These are phyloP conservation scores for Coregonus clupeaformis DNA, from an alignment of 2,113 vertebrate genomes.

Conservation along the genomic window DNA sequence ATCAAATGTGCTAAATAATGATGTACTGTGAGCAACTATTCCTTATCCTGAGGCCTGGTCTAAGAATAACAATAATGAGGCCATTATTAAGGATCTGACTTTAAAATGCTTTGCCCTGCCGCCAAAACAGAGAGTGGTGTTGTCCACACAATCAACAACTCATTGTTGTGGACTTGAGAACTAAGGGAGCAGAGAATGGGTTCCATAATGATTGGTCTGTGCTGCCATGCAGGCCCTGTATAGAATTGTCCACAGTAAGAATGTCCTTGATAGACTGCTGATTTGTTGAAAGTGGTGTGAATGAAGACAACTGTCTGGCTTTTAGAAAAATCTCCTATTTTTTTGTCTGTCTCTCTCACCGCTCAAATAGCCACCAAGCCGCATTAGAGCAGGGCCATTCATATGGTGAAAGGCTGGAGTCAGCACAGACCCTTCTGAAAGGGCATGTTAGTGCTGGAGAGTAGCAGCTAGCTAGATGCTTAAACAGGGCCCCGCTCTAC, in stretches of 20 bases:
- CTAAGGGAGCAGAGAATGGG: constrained; percentile 89
- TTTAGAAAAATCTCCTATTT: constrained; percentile 55
- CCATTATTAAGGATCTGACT: constrained; percentile 94
- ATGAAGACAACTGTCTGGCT: constrained; percentile 90
- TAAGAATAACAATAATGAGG: constrained; percentile 99
- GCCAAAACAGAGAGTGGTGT: constrained; percentile 94
- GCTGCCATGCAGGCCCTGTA: constrained; percentile 85
- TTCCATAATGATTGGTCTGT: constrained; percentile 95
- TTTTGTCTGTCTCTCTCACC: constrained; percentile 60
- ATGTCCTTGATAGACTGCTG: constrained; percentile 91
- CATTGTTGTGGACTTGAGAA: constrained; percentile 97
- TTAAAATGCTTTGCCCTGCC: constrained; percentile 92
- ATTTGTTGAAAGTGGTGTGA: constrained; percentile 85
- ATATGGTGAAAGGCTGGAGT: constrained; percentile 61
- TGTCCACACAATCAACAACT: constrained; percentile 99
- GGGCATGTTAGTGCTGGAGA: background rate
- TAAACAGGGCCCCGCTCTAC: background rate
- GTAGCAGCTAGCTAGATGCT: background rate
- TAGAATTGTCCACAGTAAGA: constrained; percentile 87
- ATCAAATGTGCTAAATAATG: constrained; percentile 99
- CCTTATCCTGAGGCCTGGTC: constrained; percentile 88
- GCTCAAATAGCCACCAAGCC: constrained; percentile 65
- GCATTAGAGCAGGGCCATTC: constrained; percentile 62
- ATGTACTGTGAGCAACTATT: constrained; percentile 89
- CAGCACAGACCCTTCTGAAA: constrained; percentile 53